phyloP scores from a whole-genome alignment of 2,888 invertebrate species.

The Neoscelio sp. region DNA sequence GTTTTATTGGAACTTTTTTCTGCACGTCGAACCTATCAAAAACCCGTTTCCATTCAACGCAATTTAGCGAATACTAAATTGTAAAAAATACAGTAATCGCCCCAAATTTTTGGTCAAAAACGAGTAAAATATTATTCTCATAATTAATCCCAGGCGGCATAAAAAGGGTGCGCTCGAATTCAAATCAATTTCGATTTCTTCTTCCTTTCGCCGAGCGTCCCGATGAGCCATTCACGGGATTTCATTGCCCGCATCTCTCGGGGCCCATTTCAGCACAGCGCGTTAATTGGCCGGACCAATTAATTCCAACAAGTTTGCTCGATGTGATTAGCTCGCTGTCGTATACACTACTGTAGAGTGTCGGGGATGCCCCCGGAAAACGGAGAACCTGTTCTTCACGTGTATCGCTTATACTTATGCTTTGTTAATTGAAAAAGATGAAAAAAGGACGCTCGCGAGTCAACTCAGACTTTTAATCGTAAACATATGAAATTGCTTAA shows the following conservation, averaged over 20 bases:
- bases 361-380: conserved; percentile 76
- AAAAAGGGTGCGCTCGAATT: conserved; percentile 43
- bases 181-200: conserved; percentile 63
- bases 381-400: conserved; percentile 76
- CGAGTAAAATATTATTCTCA: not conserved
- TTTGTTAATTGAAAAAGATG: conserved; percentile 63
- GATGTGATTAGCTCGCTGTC: conserved; percentile 79
- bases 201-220: conserved; percentile 2
- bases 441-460: conserved; percentile 45
- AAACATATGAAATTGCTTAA: conserved; percentile 56
- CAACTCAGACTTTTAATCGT: no score
- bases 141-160: conserved; percentile 21
- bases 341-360: conserved; percentile 66
- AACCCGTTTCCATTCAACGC: no score
- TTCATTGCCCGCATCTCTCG: conserved; percentile 71
- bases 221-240: conserved; percentile 43
- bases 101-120: no score
- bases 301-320: conserved; percentile 82
- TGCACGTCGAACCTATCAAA: no score
- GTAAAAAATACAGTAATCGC: no score
- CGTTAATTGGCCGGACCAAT: conserved; percentile 83
- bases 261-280: conserved; percentile 77
- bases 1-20: no score
- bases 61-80: no score
- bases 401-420: conserved; percentile 64